Conservation (phyloP, 2,797 vertebrate genomes). For the Halcyon badia region DNA sequence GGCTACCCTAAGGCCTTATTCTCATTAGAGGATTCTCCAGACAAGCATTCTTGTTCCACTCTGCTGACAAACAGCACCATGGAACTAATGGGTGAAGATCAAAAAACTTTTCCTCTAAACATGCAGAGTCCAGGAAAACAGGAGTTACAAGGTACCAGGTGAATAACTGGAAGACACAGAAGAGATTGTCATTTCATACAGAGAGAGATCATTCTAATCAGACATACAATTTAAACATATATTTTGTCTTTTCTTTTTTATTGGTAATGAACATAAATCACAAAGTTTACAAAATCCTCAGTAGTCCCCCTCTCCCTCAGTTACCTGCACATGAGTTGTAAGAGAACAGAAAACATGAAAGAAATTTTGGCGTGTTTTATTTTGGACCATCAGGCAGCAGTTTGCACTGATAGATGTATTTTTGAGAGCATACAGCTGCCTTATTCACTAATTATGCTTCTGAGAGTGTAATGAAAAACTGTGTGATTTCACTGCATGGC, state of each 20-base stretch:
- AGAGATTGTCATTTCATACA: neutral
- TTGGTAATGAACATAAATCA: neutral
- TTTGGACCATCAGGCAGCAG: conserved; percentile 45
- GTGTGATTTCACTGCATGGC: conserved; percentile 63
- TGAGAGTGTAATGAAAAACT: conserved; percentile 69
- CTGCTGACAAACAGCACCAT: neutral
- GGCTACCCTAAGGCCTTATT: neutral
- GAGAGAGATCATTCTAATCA: neutral
- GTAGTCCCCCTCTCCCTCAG: accelerated
- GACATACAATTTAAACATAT: neutral
- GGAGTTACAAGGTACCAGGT: neutral
- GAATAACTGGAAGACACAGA: neutral
- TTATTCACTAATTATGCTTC: conserved; percentile 74
- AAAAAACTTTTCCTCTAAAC: neutral
- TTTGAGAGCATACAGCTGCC: conserved; percentile 76
- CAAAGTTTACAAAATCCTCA: neutral
- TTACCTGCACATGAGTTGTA: conserved; percentile 24
- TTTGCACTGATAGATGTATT: conserved; percentile 64
- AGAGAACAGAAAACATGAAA: neutral
- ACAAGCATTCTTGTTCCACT: neutral
- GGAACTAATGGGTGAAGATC: neutral
- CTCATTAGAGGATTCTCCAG: neutral
- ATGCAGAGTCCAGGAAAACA: neutral
- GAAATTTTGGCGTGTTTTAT: conserved; percentile 15
- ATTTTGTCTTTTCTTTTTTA: conserved; percentile 24